Conservation (phyloP, 2,797 vertebrate genomes). For the Leptoclinus maculatus region DNA sequence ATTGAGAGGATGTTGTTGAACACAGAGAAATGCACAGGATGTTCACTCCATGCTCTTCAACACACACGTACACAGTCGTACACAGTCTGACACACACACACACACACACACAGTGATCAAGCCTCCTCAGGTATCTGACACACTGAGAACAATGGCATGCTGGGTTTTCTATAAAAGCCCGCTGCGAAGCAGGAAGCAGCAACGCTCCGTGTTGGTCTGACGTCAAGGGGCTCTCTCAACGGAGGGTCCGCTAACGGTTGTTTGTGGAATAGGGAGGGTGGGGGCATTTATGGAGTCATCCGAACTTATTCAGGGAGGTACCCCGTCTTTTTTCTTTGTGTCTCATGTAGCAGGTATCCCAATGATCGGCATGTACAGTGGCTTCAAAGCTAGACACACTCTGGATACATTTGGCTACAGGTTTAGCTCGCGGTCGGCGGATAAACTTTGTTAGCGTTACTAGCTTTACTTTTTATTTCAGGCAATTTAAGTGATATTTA, state of each 20-base stretch:
- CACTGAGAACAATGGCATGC: slow-evolving; percentile 60
- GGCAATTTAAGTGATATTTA: not conserved
- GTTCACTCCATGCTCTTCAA: slow-evolving; percentile 63
- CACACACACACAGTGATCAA: slow-evolving; percentile 23
- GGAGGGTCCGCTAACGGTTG: slow-evolving; percentile 36
- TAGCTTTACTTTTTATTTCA: not conserved
- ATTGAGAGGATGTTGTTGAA: slow-evolving; percentile 75
- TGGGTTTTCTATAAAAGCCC: slow-evolving; percentile 55
- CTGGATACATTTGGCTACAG: not conserved
- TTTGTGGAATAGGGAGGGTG: slow-evolving; percentile 31
- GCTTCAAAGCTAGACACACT: not conserved
- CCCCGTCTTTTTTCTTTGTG: not conserved
- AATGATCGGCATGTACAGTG: not conserved
- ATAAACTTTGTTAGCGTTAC: not conserved
- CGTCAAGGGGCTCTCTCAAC: slow-evolving; percentile 27
- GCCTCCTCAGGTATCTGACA: slow-evolving; percentile 69
- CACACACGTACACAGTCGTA: slow-evolving; percentile 5
- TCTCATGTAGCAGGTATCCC: not conserved
- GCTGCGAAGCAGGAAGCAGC: slow-evolving; percentile 70
- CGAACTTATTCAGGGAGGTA: too few species aligned
- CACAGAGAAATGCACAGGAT: slow-evolving; percentile 70
- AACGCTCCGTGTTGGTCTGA: slow-evolving; percentile 35
- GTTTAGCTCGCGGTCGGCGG: not conserved
- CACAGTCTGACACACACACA: slow-evolving; percentile 8
- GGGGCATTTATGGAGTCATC: not conserved